Evolutionary conservation across 1,140 invertebrate genomes (phyloP).

Genomic region (Neuroterus valhalla): DNA sequence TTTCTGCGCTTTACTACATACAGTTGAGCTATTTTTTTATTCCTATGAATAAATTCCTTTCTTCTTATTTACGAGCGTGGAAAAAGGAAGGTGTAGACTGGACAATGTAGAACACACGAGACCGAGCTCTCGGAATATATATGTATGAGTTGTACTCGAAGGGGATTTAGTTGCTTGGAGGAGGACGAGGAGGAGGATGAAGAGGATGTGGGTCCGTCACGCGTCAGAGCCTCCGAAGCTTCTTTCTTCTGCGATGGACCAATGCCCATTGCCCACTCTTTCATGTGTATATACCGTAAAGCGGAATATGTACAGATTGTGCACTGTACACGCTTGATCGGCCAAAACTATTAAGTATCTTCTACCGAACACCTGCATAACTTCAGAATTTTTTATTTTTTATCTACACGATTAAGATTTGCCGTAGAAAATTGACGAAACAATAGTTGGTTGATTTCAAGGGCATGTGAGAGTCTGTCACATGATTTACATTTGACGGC

Average conservation of each 20-base stretch:
- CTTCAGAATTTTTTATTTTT: not conserved
- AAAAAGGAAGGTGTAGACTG: constrained; percentile 22
- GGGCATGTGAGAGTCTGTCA: too few species aligned
- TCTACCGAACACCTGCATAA: constrained; percentile 15
- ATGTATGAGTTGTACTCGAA: constrained; percentile 24
- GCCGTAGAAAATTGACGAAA: too few species aligned
- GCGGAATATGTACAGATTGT: not conserved
- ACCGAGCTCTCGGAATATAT: constrained; percentile 12
- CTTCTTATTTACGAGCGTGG: constrained; percentile 27
- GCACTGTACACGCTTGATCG: constrained; percentile 1
- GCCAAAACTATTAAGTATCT: constrained; percentile 22
- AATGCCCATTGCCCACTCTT: constrained; percentile 23
- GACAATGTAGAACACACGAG: constrained; percentile 30
- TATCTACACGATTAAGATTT: too few species aligned
- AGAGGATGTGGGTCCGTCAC: constrained; percentile 33
- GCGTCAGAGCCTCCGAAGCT: constrained; percentile 35
- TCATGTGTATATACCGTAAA: constrained; percentile 17
- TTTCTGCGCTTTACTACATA: constrained; percentile 24
- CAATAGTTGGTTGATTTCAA: too few species aligned
- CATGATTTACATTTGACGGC: too few species aligned
- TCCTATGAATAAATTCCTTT: constrained; percentile 29
- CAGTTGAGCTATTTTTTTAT: constrained; percentile 27
- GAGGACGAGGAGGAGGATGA: not conserved
- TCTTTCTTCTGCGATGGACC: constrained; percentile 32
- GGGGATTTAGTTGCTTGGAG: constrained; percentile 6